A percentile compares a stretch with the other conserved stretches of the same genome.
phyloP scores from a whole-genome alignment of 2,888 invertebrate genomes.

The Drosophila infuscata region DNA sequence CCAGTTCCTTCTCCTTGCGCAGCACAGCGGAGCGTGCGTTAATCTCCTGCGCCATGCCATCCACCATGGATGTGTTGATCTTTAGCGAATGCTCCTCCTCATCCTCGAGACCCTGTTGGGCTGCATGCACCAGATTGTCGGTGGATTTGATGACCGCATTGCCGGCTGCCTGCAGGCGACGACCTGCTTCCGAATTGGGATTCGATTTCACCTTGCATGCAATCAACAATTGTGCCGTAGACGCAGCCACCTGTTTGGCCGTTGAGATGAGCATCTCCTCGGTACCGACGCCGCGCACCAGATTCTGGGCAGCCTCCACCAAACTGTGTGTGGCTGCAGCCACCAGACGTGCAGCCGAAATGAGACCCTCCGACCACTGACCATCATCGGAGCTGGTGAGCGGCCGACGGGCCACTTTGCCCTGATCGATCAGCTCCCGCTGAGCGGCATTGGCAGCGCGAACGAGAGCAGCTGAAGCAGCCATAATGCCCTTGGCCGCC shows the following conservation, averaged over 20 bases:
- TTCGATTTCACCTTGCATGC: constrained; percentile 99
- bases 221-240: constrained; percentile 98
- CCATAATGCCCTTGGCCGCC: constrained; percentile 98
- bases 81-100: constrained; percentile 96
- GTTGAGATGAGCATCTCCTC: constrained; percentile 98
- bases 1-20: constrained; percentile 96
- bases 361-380: constrained; percentile 98
- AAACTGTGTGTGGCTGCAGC: constrained; percentile 99
- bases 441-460: constrained; percentile 99
- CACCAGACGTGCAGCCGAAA: constrained; percentile 97
- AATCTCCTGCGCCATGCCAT: constrained; percentile 98
- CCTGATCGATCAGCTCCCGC: constrained; percentile 96
- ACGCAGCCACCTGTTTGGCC: constrained; percentile 98
- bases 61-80: constrained; percentile 96
- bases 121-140: constrained; percentile 97
- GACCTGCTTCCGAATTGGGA: constrained; percentile 96
- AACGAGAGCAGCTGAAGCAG: constrained; percentile 98
- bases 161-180: constrained; percentile 95
- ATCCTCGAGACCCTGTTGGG: constrained; percentile 95
- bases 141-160: constrained; percentile 99
- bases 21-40: constrained; percentile 96
- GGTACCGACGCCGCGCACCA: constrained; percentile 95
- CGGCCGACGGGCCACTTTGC: constrained; percentile 94
- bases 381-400: constrained; percentile 96
- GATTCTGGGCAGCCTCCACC: constrained; percentile 98